Evolutionary conservation across 1,140 invertebrate genomes (phyloP), one percentile per base, ranked within the genome.

Genomic region (Saccostrea echinata): DNA sequence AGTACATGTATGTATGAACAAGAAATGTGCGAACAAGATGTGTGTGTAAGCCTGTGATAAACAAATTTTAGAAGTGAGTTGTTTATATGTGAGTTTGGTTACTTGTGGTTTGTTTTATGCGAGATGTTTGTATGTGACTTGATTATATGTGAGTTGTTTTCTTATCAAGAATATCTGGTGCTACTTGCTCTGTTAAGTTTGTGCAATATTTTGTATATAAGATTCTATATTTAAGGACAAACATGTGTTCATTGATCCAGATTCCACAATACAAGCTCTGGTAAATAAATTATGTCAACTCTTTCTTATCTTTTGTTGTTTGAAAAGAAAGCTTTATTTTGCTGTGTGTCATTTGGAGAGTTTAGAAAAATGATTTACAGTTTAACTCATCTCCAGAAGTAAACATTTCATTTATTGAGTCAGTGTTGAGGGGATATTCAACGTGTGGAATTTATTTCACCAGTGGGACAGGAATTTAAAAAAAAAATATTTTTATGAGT

Each of bases 131-230:
- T 8, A 43, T 43, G 43, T 43, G 43, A 6, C 6, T 43, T 43
- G 43, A 13, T 61, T 18, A n/a, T 61, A 18, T 4, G 18, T n/a
- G 55, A 61, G 55, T 61, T n/a, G 55, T 61, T 61, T 61, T 61
- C 55, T 61, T 18, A 61, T 61, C 18, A 61, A 13, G 68, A 76
- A 27, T 76, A 76, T 33, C 68, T 76, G 68, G 68, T 76, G 68
- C 68, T 76, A 76, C 68, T 76, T n/a, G 55, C 55, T 61, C 68
- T 76, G 68, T 76, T 76, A 76, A 30, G 68, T 76, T 76, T 76
- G 68, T 76, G 68, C 68, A 76, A 76, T 76, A 76, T 76, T 76
- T 76, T 76, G 68, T 76, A 76, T 21, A 61, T 76, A 27, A 76
- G 27, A 76, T 76, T 76, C 68, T 76, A 76, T 43, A 43, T 76